Conservation (phyloP, 1,140 invertebrate genomes). For the Colletes gigas region DNA sequence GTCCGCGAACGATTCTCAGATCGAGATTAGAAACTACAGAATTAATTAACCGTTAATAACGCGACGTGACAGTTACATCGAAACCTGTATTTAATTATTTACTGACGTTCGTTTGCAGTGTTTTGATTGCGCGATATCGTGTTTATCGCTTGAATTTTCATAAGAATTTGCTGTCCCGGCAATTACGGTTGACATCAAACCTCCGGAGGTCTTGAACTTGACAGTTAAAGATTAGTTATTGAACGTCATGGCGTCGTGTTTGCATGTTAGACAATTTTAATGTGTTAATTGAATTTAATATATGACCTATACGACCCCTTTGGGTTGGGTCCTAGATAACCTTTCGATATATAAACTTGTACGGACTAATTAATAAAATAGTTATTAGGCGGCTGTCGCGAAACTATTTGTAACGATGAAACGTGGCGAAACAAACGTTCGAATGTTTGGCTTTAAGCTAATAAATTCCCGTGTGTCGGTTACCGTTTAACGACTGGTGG, state of each 20-base stretch:
- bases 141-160: not conserved
- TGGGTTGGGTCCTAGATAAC: no score
- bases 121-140: not conserved
- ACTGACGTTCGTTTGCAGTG: not conserved
- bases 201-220: not conserved
- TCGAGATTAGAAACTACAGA: not conserved
- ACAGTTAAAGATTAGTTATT: no score
- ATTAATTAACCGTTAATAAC: conserved; percentile 3
- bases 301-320: no score
- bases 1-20: not conserved
- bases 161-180: not conserved
- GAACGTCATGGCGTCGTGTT: no score
- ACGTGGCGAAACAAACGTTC: not conserved
- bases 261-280: no score
- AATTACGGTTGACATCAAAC: not conserved
- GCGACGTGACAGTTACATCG: not conserved
- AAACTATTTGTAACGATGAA: not conserved
- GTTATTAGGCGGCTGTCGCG: not conserved
- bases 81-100: not conserved
- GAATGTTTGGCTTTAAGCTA: not conserved
- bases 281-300: no score
- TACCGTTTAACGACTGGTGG: conserved; percentile 26
- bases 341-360: no score
- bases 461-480: not conserved
- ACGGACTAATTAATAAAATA: no score